These are phyloP conservation scores for Bombus affinis DNA, from an alignment of 1,140 invertebrate species.

Conservation along the genomic window DNA sequence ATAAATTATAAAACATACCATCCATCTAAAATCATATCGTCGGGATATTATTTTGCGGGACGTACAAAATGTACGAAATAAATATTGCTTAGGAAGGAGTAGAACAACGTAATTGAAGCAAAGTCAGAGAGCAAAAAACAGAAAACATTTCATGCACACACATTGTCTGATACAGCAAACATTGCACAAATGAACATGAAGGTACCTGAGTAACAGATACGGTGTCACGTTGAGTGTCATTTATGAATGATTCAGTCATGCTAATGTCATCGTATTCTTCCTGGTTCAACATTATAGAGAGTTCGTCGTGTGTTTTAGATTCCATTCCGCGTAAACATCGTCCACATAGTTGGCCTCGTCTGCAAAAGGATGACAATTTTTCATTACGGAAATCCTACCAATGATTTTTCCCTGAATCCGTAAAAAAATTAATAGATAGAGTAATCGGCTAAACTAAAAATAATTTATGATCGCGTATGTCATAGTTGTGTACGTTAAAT, in stretches of 20 bases:
- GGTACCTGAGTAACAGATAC: conserved; percentile 78
- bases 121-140: background rate
- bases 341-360: conserved; percentile 90
- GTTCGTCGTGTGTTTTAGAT: conserved; percentile 84
- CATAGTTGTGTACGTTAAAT: too few species aligned
- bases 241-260: conserved; percentile 85
- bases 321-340: conserved; percentile 89
- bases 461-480: background rate
- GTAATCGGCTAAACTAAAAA: background rate
- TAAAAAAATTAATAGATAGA: background rate
- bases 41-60: background rate
- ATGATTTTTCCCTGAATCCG: background rate
- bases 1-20: background rate
- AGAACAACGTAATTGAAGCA: background rate
- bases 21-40: background rate
- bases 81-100: background rate
- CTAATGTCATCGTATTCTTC: conserved; percentile 89
- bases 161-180: background rate
- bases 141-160: conserved; percentile 7
- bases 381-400: background rate
- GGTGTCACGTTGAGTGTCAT: conserved; percentile 78
- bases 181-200: background rate
- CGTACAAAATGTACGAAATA: background rate
- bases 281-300: conserved; percentile 87
- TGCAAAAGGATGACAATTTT: conserved; percentile 73